Evolutionary conservation across 2,888 invertebrate genomes (phyloP), one percentile per base, ranked within the genome.

Genomic region (Blera fallax): DNA sequence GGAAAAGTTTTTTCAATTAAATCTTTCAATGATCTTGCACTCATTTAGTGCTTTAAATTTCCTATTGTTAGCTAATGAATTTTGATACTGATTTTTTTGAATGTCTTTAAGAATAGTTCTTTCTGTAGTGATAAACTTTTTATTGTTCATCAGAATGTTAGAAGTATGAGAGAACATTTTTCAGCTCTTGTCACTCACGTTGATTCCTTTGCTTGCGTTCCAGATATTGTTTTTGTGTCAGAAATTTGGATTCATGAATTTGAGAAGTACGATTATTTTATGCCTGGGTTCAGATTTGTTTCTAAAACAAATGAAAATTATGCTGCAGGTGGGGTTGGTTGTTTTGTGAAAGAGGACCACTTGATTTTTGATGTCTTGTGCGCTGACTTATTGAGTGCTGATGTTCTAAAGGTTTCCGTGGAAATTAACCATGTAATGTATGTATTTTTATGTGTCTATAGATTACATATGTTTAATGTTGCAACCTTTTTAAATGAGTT

Each of bases 381-480:
- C 2, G 32, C 32, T 7, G 32, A 29, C 8, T 32, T 29, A 6
- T 6, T 8, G 14, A 29, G 54, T 54, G 54, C 54, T 29, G 54
- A 62, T 62, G 62, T 60, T 60, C n/a, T 60, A 60, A 60, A 24
- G n/a, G 14, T 40, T 60, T 40, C 24, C 24, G 24, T 24, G 2
- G 24, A 24, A 24, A 24, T 24, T 24, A 24, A 24, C 24, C 24
- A 24, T 24, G 24, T 24, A 24, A 24, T 24, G 24, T 24, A 24
- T 43, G 6, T n/a, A n/a, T 29, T 56, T 43, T 21, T 69, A 10
- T 67, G 67, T 54, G 40, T 67, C 3, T 52, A 67, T 27, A 67
- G 52, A 27, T 6, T 52, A 0, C 67, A 67, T 32, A 45, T n/a
- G 11, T 58, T 32, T 29, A 70, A 10, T 14, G 14, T 45, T n/a